Conservation (phyloP, 2,888 invertebrate species). For the Scaptomyza caliginosa region DNA sequence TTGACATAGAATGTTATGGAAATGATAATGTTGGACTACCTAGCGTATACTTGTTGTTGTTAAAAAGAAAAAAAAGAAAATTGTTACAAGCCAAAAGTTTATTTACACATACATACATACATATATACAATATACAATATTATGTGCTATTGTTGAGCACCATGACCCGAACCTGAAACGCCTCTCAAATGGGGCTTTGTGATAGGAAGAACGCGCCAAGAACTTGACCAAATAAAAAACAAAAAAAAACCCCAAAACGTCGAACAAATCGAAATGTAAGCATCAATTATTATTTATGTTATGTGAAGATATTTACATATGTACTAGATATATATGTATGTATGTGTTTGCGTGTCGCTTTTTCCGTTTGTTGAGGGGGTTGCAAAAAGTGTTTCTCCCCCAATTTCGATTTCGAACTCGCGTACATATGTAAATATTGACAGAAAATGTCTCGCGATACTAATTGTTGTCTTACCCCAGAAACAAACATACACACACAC, state of each 20-base stretch:
- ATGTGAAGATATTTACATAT: not conserved
- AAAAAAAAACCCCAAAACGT: too few relatives aligned
- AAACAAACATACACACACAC: not conserved
- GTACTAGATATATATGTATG: not conserved
- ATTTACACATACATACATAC: not conserved
- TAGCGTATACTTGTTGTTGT: conserved; percentile 1
- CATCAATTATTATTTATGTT: not conserved
- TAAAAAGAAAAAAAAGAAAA: too few relatives aligned
- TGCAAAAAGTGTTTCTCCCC: not conserved
- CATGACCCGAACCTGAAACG: conserved; percentile 3
- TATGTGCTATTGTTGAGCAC: conserved; percentile 6
- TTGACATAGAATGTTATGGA: conserved; percentile 3
- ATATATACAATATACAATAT: not conserved
- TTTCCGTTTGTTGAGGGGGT: not conserved
- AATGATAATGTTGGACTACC: not conserved
- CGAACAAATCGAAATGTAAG: too few relatives aligned
- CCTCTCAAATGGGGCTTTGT: conserved; percentile 24
- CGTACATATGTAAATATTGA: not conserved
- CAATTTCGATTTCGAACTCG: not conserved
- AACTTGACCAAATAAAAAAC: conserved; percentile 11
- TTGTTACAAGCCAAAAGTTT: not conserved
- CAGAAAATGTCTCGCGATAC: not conserved
- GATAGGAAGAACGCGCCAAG: conserved; percentile 21
- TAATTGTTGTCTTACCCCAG: not conserved
- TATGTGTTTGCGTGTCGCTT: not conserved